phyloP scores from a whole-genome alignment of 92 coral and sea anemone genomes.

The Palythoa caribaeorum region DNA sequence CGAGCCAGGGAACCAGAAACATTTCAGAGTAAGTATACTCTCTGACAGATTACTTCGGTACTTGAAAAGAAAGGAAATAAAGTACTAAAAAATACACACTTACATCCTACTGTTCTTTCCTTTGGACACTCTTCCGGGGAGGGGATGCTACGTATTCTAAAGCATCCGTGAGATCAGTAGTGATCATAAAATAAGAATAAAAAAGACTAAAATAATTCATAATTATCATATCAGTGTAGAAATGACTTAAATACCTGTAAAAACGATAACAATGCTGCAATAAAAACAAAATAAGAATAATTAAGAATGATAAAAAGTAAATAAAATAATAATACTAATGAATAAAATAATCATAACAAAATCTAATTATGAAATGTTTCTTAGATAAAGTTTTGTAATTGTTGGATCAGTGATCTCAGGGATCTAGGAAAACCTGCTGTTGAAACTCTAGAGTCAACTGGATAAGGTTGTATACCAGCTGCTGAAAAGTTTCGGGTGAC shows the following conservation, averaged over 20 bases:
- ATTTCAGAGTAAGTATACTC: no score
- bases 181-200: background rate
- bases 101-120: no score
- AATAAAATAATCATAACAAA: background rate
- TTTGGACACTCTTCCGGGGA: no score
- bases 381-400: conserved; percentile 30
- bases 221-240: background rate
- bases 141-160: no score
- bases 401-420: conserved; percentile 41
- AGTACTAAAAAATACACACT: no score
- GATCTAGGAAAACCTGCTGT: conserved; percentile 45
- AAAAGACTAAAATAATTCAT: conserved; percentile 1
- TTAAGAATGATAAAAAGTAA: no score
- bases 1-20: no score
- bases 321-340: background rate
- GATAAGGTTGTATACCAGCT: conserved; percentile 17
- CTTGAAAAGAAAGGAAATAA: no score
- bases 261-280: background rate
- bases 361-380: background rate
- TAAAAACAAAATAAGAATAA: background rate
- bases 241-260: background rate
- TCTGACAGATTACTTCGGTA: no score
- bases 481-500: conserved; percentile 6
- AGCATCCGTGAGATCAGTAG: background rate
- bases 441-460: background rate